Conservation (phyloP, 2,888 invertebrate species). For the Lepas anatifera region DNA sequence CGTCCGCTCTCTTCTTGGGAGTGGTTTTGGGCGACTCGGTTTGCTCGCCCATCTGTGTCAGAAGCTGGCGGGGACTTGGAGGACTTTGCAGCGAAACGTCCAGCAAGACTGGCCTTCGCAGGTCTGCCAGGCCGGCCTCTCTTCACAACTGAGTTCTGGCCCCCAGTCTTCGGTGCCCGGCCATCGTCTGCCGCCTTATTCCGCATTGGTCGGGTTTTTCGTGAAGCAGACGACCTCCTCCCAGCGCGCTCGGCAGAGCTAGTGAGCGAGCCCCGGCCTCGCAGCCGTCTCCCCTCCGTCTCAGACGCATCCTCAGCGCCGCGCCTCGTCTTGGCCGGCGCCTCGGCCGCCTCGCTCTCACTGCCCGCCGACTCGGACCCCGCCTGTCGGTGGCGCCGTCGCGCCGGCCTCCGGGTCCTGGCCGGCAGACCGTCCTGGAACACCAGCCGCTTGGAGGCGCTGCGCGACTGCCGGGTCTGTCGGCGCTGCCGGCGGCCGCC, state of each 20-base stretch:
- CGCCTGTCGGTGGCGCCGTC: not conserved
- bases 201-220: not conserved
- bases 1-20: too few relatives aligned
- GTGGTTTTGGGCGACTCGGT: too few relatives aligned
- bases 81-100: too few relatives aligned
- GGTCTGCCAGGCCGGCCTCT: too few relatives aligned
- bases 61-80: too few relatives aligned
- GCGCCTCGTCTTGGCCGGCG: not conserved
- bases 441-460: slow-evolving; percentile 2
- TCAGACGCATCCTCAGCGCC: not conserved
- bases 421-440: slow-evolving; percentile 1
- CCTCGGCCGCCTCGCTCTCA: not conserved
- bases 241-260: not conserved
- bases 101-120: too few relatives aligned
- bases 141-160: too few relatives aligned
- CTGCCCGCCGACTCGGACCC: not conserved
- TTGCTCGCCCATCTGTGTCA: too few relatives aligned
- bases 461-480: not conserved
- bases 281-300: not conserved
- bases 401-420: not conserved
- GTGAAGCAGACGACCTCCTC: not conserved
- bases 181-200: not conserved
- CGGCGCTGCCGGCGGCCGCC: not conserved
- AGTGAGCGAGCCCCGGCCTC: not conserved
- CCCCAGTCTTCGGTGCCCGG: too few relatives aligned